Evolutionary conservation across 2,797 vertebrate species (phyloP).

Genomic region (Dicrostonyx torquatus): DNA sequence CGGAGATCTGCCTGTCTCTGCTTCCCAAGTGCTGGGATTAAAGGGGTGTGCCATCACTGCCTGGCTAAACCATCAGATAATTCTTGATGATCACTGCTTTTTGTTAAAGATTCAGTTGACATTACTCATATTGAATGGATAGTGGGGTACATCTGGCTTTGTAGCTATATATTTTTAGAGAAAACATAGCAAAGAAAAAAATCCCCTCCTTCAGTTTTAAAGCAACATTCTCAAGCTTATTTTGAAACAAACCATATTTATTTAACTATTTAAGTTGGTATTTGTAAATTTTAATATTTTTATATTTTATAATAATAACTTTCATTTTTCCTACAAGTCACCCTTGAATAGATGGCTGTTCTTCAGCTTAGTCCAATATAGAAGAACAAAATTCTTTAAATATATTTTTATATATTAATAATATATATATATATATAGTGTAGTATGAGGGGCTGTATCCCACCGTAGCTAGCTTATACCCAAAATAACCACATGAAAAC

Average conservation of each 20-base stretch:
- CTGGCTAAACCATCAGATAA: neutral
- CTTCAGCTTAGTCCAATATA: neutral
- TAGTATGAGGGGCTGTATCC: too few relatives aligned
- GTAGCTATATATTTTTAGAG: slow-evolving; percentile 3
- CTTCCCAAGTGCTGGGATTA: too few relatives aligned
- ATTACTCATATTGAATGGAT: neutral
- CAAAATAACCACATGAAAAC: too few relatives aligned
- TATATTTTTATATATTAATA: too few relatives aligned
- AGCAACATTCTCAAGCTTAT: slow-evolving; percentile 36
- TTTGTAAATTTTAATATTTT: neutral
- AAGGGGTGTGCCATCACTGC: too few relatives aligned
- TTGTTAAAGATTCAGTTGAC: slow-evolving; percentile 25
- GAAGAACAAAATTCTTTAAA: neutral
- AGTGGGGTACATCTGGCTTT: neutral
- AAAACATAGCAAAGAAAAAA: neutral
- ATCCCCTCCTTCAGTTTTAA: slow-evolving; percentile 1
- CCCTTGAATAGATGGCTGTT: neutral
- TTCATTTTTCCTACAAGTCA: neutral
- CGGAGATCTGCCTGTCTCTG: too few relatives aligned
- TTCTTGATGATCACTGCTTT: slow-evolving; percentile 15
- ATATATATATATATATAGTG: too few relatives aligned
- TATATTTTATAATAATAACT: neutral
- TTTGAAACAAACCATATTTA: slow-evolving; percentile 39
- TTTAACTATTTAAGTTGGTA: neutral
- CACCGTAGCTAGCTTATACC: too few relatives aligned